These are phyloP conservation scores for Amblyraja radiata DNA, from an alignment of 2,797 vertebrate genomes.

Conservation along the genomic window DNA sequence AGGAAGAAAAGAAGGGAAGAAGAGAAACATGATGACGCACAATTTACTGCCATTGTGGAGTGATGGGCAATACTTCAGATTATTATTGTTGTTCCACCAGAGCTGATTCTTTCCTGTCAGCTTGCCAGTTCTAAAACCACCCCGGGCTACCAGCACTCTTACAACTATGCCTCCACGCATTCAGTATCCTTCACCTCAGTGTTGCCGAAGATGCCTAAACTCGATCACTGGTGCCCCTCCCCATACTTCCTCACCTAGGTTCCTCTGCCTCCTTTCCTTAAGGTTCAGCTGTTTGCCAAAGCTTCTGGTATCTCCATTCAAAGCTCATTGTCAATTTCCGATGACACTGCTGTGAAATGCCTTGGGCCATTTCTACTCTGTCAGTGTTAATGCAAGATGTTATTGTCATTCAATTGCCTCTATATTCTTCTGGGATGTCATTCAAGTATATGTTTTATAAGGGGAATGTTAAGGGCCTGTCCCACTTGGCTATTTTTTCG, in stretches of 20 bases:
- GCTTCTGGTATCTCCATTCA: background rate
- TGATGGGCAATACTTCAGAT: no score
- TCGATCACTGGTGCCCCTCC: background rate
- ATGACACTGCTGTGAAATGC: background rate
- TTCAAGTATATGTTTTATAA: background rate
- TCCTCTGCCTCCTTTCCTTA: background rate
- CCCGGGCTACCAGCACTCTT: no score
- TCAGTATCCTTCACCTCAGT: background rate
- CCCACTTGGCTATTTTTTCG: no score
- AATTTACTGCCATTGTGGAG: no score
- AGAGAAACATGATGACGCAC: no score
- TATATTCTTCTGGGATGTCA: background rate
- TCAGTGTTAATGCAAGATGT: background rate
- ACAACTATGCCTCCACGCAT: background rate
- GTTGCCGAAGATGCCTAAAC: background rate
- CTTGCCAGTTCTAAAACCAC: no score
- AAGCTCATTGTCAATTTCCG: background rate
- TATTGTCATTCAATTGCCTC: background rate
- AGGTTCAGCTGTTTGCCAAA: background rate
- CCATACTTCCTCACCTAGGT: background rate
- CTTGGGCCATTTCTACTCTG: background rate
- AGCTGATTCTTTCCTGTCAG: no score
- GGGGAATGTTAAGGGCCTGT: no score
- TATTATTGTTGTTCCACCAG: background rate
- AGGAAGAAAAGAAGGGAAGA: no score